Evolutionary conservation across 2,888 invertebrate genomes (phyloP).

Genomic region (Horisme vitalbata): DNA sequence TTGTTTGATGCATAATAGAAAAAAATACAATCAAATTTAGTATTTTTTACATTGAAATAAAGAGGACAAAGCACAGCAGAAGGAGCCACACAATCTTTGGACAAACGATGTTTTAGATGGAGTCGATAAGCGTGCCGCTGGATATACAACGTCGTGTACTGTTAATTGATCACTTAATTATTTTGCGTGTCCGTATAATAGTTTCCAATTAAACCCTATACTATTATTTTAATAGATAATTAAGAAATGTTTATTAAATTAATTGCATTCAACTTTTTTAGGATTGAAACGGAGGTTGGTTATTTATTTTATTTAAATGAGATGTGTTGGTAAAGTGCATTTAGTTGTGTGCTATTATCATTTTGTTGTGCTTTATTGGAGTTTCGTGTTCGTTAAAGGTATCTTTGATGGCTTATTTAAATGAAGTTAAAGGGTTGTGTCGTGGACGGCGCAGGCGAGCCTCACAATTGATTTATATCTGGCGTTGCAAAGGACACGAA

Average conservation of each 20-base stretch:
- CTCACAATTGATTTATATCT: constrained; percentile 69
- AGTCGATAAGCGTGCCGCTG: constrained; percentile 56
- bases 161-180: constrained; percentile 81
- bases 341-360: constrained; percentile 78
- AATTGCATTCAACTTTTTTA: constrained; percentile 67
- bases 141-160: constrained; percentile 63
- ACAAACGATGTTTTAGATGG: constrained; percentile 59
- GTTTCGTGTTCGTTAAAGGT: constrained; percentile 72
- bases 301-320: constrained; percentile 80
- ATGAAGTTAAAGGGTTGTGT: constrained; percentile 60
- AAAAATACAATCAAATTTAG: too few species aligned
- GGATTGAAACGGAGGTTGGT: constrained; percentile 58
- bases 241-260: constrained; percentile 75
- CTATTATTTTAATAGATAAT: constrained; percentile 79
- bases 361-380: constrained; percentile 76
- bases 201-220: constrained; percentile 73
- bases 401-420: constrained; percentile 72
- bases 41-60: too few species aligned
- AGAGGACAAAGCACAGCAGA: too few species aligned
- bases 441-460: constrained; percentile 44
- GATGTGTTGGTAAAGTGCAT: constrained; percentile 68
- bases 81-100: constrained; percentile 48
- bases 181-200: constrained; percentile 74
- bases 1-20: too few species aligned
- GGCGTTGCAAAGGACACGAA: constrained; percentile 56